Evolutionary conservation across 2,113 vertebrate genomes (phyloP).

Genomic region (Ahaetulla prasina): DNA sequence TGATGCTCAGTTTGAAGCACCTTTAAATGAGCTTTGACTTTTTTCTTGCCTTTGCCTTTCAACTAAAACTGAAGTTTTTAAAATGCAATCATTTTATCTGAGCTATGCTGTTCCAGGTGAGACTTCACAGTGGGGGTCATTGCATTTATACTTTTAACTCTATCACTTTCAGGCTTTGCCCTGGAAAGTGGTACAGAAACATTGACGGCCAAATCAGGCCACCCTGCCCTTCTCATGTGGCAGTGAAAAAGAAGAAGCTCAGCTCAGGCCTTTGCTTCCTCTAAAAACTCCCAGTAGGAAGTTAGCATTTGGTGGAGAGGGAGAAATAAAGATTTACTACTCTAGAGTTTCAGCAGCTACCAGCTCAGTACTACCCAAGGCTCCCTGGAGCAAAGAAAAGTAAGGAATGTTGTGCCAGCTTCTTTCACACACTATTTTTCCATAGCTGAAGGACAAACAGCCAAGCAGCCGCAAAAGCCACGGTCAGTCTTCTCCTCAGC

Average conservation of each 20-base stretch:
- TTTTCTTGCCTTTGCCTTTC: not conserved
- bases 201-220: not conserved
- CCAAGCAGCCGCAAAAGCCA: not conserved
- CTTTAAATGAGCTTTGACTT: not conserved
- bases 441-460: not conserved
- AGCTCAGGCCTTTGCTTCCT: not conserved
- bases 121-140: not conserved
- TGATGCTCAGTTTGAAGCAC: not conserved
- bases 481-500: conserved; percentile 60
- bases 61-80: not conserved
- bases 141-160: not conserved
- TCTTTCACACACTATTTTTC: not conserved
- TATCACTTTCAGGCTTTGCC: not conserved
- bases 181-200: not conserved
- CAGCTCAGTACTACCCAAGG: not conserved
- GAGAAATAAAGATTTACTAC: not conserved
- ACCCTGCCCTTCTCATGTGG: not conserved
- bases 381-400: not conserved
- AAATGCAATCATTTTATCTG: not conserved
- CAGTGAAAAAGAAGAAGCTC: not conserved
- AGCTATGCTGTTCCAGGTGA: not conserved
- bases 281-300: not conserved
- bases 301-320: not conserved
- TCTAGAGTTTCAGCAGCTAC: not conserved
- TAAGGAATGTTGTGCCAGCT: not conserved